phyloP scores from a whole-genome alignment of 2,888 invertebrate genomes.

The Drosophila macrospina region DNA sequence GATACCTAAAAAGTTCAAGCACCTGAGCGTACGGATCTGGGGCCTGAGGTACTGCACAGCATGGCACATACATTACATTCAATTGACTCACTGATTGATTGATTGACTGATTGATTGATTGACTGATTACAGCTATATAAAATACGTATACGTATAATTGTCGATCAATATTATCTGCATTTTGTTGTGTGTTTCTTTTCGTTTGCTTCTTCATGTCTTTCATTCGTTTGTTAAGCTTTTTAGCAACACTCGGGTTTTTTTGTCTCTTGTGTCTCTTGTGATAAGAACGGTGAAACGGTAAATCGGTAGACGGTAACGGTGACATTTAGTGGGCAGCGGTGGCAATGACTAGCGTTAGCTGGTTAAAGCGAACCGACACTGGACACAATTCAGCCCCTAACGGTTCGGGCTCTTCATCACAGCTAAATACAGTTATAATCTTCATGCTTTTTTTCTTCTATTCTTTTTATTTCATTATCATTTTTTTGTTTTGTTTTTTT shows the following conservation, averaged over 20 bases:
- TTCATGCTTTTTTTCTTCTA: conserved; percentile 1
- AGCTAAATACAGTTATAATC: conserved; percentile 4
- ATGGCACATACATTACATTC: conserved; percentile 82
- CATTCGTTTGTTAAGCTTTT: conserved; percentile 71
- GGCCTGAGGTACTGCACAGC: conserved; percentile 86
- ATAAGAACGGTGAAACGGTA: conserved; percentile 40
- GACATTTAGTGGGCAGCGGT: conserved; percentile 72
- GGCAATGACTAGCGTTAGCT: conserved; percentile 62
- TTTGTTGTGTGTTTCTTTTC: conserved; percentile 43
- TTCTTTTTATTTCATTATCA: not conserved
- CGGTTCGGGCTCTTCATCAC: conserved; percentile 13
- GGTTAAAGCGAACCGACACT: conserved; percentile 56
- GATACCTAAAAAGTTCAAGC: conserved; percentile 7
- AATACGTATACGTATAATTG: not conserved
- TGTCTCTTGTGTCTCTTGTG: conserved; percentile 25
- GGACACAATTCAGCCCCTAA: conserved; percentile 21
- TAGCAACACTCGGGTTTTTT: conserved; percentile 14
- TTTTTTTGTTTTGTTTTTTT: not conserved
- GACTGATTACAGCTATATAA: conserved; percentile 22
- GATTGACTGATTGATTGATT: conserved; percentile 29
- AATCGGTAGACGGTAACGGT: conserved; percentile 53
- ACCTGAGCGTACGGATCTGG: conserved; percentile 66
- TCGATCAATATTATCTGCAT: conserved; percentile 29
- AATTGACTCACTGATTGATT: conserved; percentile 32
- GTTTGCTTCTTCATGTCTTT: conserved; percentile 50